phyloP scores from a whole-genome alignment of 2,888 invertebrate species.

The Stenichneumon culpator region DNA sequence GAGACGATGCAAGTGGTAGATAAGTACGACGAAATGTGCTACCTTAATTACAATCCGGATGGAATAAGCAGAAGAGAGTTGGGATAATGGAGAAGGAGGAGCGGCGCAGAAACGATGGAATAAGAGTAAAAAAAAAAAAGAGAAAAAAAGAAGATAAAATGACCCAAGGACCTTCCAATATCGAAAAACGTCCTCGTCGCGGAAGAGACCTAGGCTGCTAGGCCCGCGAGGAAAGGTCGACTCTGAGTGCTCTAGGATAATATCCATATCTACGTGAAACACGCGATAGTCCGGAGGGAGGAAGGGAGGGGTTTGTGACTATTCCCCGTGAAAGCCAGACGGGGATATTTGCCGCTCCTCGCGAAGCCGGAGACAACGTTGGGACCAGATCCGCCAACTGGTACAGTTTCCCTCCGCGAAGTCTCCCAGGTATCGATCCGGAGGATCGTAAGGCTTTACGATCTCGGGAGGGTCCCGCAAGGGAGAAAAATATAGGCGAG shows the following conservation, averaged over 20 bases:
- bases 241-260: constrained; percentile 63
- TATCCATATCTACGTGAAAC: constrained; percentile 67
- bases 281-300: constrained; percentile 53
- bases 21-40: constrained; percentile 13
- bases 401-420: constrained; percentile 34
- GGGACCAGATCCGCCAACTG: neutral
- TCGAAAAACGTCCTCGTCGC: constrained; percentile 30
- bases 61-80: constrained; percentile 14
- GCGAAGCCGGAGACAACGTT: constrained; percentile 32
- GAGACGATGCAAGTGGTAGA: constrained; percentile 7
- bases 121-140: constrained; percentile 12
- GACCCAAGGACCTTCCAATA: constrained; percentile 39
- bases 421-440: constrained; percentile 60
- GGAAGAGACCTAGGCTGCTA: constrained; percentile 8
- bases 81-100: constrained; percentile 1
- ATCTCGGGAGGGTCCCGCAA: constrained; percentile 39
- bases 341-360: constrained; percentile 30
- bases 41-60: constrained; percentile 48
- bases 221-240: constrained; percentile 18
- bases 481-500: constrained; percentile 58
- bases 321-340: constrained; percentile 11
- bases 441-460: constrained; percentile 68
- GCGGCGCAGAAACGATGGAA: neutral
- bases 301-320: neutral
- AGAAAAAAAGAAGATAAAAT: neutral